Conservation (phyloP, 2,113 vertebrate genomes). For the Capreolus pygargus region DNA sequence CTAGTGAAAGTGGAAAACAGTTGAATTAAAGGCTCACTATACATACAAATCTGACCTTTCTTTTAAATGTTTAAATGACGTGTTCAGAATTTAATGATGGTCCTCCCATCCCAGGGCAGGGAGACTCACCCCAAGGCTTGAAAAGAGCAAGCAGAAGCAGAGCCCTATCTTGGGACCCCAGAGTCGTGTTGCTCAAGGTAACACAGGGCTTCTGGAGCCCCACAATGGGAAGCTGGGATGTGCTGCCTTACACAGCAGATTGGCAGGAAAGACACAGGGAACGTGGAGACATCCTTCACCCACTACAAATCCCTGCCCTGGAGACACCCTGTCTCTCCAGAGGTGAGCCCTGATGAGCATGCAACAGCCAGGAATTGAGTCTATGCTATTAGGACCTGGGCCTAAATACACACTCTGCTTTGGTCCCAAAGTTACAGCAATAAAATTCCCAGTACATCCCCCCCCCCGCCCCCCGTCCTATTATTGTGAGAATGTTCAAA, state of each 20-base stretch:
- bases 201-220: too few species aligned
- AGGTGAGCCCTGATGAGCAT: neutral
- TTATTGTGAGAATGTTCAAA: neutral
- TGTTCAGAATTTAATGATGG: neutral
- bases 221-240: neutral
- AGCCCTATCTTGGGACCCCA: neutral
- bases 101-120: neutral
- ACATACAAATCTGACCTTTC: neutral
- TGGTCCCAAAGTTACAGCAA: neutral
- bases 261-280: neutral
- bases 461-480: neutral
- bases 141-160: neutral
- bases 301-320: neutral
- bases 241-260: neutral
- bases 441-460: neutral
- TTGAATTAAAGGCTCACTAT: neutral
- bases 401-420: neutral
- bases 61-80: neutral
- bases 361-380: neutral
- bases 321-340: neutral
- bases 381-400: neutral
- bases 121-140: neutral
- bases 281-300: neutral
- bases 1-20: neutral
- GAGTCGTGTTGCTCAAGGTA: neutral